Evolutionary conservation across 2,113 vertebrate genomes (phyloP).

Genomic region (Cariama cristata): DNA sequence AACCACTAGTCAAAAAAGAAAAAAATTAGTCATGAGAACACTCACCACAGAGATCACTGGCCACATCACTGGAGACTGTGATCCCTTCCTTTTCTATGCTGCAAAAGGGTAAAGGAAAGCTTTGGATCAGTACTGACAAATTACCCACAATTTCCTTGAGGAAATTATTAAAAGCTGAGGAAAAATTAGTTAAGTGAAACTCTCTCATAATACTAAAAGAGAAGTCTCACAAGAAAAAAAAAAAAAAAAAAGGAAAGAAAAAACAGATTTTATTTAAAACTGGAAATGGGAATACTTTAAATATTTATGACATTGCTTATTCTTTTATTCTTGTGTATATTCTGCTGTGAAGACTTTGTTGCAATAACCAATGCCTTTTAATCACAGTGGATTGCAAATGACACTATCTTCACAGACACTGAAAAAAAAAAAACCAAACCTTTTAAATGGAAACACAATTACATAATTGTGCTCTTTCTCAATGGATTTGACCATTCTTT

Average conservation of each 20-base stretch:
- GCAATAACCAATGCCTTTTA: not conserved
- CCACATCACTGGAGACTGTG: not conserved
- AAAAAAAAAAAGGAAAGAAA: too few relatives aligned
- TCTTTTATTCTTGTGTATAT: not conserved
- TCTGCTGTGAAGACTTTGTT: not conserved
- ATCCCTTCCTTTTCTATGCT: not conserved
- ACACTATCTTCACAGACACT: not conserved
- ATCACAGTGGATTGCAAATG: not conserved
- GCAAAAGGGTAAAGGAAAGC: not conserved
- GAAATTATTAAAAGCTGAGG: not conserved
- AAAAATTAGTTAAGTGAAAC: not conserved
- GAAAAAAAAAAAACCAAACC: not conserved
- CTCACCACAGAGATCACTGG: not conserved
- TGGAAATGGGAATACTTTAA: not conserved
- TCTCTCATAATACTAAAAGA: not conserved
- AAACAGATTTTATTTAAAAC: not conserved
- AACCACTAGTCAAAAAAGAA: not conserved
- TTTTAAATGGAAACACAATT: not conserved
- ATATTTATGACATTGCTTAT: not conserved
- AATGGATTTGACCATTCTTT: not conserved
- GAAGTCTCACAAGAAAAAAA: not conserved
- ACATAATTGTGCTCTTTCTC: not conserved
- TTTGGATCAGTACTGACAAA: not conserved
- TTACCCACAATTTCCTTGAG: not conserved
- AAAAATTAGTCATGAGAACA: not conserved